These are phyloP conservation scores for Rotaria sp. DNA, from an alignment of 2,888 invertebrate genomes.

Conservation along the genomic window DNA sequence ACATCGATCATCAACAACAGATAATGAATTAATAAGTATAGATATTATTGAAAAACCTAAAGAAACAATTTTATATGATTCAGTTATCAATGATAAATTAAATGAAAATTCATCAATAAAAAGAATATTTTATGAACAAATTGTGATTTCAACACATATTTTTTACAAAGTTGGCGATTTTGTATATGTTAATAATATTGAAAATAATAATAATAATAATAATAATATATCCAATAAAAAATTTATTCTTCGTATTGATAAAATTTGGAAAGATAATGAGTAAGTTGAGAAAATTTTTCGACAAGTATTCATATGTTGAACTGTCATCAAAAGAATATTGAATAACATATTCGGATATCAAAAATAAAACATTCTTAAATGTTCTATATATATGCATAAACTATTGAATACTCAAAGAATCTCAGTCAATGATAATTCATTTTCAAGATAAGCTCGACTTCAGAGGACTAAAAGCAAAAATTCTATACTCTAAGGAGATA, in stretches of 20 bases:
- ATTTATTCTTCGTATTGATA: conserved; percentile 82
- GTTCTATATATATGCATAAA: too few species aligned
- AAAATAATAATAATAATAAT: background rate
- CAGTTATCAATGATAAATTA: background rate
- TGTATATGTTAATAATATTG: background rate
- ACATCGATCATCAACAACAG: conserved; percentile 37
- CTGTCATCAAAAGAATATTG: too few species aligned
- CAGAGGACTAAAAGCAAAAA: too few species aligned
- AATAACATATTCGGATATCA: too few species aligned
- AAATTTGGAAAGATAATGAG: conserved; percentile 85
- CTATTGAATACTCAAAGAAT: too few species aligned
- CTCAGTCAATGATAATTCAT: too few species aligned
- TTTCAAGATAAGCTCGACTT: too few species aligned
- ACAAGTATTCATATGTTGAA: too few species aligned
- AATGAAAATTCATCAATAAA: conserved; percentile 2
- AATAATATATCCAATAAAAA: conserved; percentile 59
- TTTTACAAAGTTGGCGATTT: conserved; percentile 15
- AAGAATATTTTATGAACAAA: background rate
- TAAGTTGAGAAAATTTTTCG: conserved; percentile 57
- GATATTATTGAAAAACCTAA: background rate
- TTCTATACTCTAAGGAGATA: too few species aligned
- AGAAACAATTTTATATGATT: background rate
- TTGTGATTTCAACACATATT: background rate
- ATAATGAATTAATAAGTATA: background rate
- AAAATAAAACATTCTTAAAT: too few species aligned